Conservation (phyloP, 2,888 invertebrate genomes). For the Pandemis heparana region DNA sequence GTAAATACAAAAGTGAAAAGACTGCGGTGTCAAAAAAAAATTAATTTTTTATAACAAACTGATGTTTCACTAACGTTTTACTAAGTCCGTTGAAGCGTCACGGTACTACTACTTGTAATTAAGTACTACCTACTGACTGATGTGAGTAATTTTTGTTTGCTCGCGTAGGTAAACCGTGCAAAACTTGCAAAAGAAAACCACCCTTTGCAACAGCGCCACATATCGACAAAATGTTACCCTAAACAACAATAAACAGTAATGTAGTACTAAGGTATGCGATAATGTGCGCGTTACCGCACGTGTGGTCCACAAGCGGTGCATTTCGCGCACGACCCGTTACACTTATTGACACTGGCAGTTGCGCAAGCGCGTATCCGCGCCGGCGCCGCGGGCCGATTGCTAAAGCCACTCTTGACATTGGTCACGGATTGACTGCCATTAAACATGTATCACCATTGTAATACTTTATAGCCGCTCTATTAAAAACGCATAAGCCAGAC, state of each 20-base stretch:
- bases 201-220: not conserved
- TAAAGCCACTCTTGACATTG: conserved; percentile 64
- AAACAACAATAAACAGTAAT: conserved; percentile 6
- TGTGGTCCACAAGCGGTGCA: conserved; percentile 62
- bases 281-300: conserved; percentile 48
- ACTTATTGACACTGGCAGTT: conserved; percentile 58
- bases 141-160: too few relatives aligned
- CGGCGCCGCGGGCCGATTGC: conserved; percentile 47
- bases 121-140: too few relatives aligned
- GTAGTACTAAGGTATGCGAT: conserved; percentile 9
- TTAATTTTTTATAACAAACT: too few relatives aligned
- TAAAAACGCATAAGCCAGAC: conserved; percentile 2
- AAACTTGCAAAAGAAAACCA: not conserved
- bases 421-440: conserved; percentile 56
- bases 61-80: too few relatives aligned
- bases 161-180: too few relatives aligned
- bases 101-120: too few relatives aligned
- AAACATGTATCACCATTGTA: conserved; percentile 32
- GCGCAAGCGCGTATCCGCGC: conserved; percentile 59
- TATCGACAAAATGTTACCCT: not conserved
- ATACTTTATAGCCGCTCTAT: conserved; percentile 4
- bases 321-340: conserved; percentile 58
- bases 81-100: too few relatives aligned
- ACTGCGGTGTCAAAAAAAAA: too few relatives aligned
- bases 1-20: too few relatives aligned